Conservation (phyloP, 1,140 invertebrate genomes). For the Philopotamus ludificatus region DNA sequence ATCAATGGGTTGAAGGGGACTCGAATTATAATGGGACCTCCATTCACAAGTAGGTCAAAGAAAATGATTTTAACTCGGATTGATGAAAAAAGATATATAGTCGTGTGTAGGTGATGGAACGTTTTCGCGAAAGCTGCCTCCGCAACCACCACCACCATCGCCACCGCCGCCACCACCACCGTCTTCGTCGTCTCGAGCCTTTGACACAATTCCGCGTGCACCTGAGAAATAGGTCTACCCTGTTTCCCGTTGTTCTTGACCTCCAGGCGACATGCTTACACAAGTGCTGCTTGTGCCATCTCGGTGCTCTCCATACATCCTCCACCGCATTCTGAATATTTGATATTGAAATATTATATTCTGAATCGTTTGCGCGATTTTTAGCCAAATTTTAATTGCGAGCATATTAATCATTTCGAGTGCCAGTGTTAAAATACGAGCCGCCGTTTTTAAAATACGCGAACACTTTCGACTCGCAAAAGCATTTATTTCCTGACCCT, state of each 20-base stretch:
- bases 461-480: background rate
- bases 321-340: background rate
- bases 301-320: too few species aligned
- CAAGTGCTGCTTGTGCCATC: slow-evolving; percentile 1
- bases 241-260: slow-evolving; percentile 7
- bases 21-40: too few species aligned
- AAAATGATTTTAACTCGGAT: too few species aligned
- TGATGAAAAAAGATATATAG: background rate
- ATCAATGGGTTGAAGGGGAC: too few species aligned
- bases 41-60: too few species aligned
- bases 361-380: too few species aligned
- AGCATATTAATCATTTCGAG: background rate
- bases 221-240: slow-evolving; percentile 12
- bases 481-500: background rate
- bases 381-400: too few species aligned
- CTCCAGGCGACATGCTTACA: slow-evolving; percentile 6
- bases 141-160: background rate
- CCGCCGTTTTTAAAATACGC: slow-evolving; percentile 6
- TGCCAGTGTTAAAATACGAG: background rate
- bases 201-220: slow-evolving; percentile 11
- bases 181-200: background rate
- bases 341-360: background rate
- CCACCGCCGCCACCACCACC: background rate
- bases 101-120: background rate
- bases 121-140: background rate